Evolutionary conservation across 1,140 invertebrate genomes (phyloP).

Genomic region (Spodoptera frugiperda): DNA sequence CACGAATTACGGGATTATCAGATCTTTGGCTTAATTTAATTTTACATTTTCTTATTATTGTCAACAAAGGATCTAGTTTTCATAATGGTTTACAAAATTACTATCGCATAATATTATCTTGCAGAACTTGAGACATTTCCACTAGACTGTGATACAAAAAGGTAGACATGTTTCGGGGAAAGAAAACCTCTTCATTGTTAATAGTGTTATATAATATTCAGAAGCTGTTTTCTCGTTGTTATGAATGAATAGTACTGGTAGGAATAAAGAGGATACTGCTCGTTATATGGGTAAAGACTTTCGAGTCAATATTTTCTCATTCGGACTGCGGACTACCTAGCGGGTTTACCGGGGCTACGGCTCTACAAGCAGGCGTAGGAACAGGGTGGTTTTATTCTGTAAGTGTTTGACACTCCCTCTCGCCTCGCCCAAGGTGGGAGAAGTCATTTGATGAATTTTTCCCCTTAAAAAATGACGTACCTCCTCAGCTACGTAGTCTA

Average conservation of each 20-base stretch:
- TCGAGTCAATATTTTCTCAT: too few species aligned
- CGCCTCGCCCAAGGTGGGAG: too few species aligned
- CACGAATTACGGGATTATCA: constrained; percentile 13
- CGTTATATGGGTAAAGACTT: too few species aligned
- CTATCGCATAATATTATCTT: constrained; percentile 14
- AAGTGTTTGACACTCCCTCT: too few species aligned
- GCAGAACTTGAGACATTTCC: not conserved
- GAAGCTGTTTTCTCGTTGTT: too few species aligned
- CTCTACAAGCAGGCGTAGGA: too few species aligned
- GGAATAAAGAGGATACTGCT: not conserved
- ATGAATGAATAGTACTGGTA: not conserved
- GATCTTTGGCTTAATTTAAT: constrained; percentile 7
- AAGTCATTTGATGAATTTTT: too few species aligned
- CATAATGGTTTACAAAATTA: constrained; percentile 1
- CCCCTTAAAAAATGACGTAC: too few species aligned
- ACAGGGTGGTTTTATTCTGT: too few species aligned
- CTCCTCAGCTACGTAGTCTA: constrained; percentile 83
- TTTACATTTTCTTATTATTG: constrained; percentile 20
- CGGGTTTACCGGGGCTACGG: too few species aligned
- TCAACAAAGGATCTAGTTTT: constrained; percentile 25
- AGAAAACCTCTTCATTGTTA: not conserved
- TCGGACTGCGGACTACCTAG: too few species aligned
- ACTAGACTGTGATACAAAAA: not conserved
- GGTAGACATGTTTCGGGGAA: not conserved
- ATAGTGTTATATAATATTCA: not conserved